These are phyloP conservation scores for Pipistrellus nathusii DNA, from an alignment of 2,797 vertebrate genomes.

Conservation along the genomic window DNA sequence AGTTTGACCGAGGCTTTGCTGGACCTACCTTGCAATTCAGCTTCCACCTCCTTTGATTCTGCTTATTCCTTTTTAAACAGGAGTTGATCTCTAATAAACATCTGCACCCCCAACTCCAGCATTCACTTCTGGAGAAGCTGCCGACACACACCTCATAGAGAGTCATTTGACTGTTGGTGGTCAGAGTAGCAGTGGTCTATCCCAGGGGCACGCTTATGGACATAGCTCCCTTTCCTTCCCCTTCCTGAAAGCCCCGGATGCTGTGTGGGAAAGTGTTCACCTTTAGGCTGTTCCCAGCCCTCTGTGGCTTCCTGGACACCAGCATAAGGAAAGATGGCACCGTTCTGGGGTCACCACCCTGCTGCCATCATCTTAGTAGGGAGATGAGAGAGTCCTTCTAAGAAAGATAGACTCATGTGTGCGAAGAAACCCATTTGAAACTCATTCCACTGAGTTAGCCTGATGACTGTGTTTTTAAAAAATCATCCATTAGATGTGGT, in stretches of 20 bases:
- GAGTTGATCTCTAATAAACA: background rate
- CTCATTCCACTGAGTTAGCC: background rate
- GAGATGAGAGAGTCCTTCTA: background rate
- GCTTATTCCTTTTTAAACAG: background rate
- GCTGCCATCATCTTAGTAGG: background rate
- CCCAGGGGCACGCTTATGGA: background rate
- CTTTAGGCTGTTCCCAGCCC: background rate
- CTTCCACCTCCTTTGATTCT: background rate
- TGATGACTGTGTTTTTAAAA: background rate
- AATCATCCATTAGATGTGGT: slow-evolving; percentile 18
- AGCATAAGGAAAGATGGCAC: background rate
- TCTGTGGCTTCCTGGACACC: background rate
- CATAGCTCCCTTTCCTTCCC: background rate
- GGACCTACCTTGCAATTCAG: background rate
- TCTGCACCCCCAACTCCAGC: background rate
- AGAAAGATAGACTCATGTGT: background rate
- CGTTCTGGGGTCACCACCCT: fast-evolving
- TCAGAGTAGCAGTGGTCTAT: background rate
- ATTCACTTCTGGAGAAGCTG: background rate
- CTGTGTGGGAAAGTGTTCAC: background rate
- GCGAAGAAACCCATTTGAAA: slow-evolving; percentile 7
- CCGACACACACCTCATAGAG: background rate
- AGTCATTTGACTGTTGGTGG: fast-evolving
- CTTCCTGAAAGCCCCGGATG: too few species aligned
- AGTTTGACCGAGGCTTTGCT: background rate